Evolutionary conservation across 2,113 vertebrate species (phyloP).

Genomic region (Heterochromis multidens): DNA sequence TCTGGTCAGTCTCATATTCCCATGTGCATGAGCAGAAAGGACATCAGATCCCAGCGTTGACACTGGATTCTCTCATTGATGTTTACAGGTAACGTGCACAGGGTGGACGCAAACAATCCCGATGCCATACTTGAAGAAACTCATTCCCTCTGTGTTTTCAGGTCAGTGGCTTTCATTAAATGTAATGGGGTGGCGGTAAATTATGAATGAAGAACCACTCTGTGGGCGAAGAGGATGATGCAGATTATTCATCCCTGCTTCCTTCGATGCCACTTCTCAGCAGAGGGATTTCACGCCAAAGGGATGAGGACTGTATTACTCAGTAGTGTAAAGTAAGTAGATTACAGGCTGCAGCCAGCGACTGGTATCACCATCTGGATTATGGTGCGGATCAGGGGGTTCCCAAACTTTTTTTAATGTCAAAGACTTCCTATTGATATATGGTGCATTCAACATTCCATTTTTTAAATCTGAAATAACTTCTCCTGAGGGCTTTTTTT

Average conservation of each 20-base stretch:
- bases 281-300: conserved; percentile 50
- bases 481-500: background rate
- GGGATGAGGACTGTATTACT: conserved; percentile 35
- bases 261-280: conserved; percentile 31
- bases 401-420: conserved; percentile 27
- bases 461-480: background rate
- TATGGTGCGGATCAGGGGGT: conserved; percentile 11
- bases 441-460: background rate
- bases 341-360: conserved; percentile 35
- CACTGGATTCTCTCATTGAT: conserved; percentile 36
- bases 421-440: background rate
- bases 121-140: conserved; percentile 35
- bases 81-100: conserved; percentile 37
- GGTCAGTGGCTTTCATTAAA: conserved; percentile 73
- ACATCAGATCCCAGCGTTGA: conserved; percentile 22
- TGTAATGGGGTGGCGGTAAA: conserved; percentile 62
- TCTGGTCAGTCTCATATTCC: conserved; percentile 15
- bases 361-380: conserved; percentile 42
- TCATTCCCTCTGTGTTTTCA: conserved; percentile 62
- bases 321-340: conserved; percentile 45
- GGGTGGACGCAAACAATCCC: conserved; percentile 28
- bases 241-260: conserved; percentile 69
- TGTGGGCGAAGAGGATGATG: conserved; percentile 58
- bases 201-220: conserved; percentile 75
- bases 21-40: background rate